Conservation (phyloP, 2,113 vertebrate genomes). For the Leiothrix lutea region DNA sequence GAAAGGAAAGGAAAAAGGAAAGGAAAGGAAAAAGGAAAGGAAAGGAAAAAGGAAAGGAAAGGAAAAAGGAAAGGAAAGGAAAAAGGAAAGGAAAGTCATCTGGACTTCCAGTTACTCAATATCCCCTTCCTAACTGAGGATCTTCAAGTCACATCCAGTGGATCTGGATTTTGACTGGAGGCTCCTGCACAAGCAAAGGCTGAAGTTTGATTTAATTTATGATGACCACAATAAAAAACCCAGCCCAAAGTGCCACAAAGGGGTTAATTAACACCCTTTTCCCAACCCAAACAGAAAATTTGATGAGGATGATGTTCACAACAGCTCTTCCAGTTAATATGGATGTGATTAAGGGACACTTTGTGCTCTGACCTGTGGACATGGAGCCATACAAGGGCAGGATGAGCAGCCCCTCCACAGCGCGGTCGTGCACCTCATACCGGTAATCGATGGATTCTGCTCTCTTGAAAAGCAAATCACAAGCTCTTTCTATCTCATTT, state of each 20-base stretch:
- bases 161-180: background rate
- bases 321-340: background rate
- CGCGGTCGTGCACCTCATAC: constrained; percentile 85
- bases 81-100: too few relatives aligned
- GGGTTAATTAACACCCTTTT: background rate
- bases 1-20: too few relatives aligned
- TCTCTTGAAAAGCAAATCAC: constrained; percentile 88
- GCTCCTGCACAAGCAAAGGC: background rate
- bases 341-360: background rate
- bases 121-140: background rate
- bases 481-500: constrained; percentile 91
- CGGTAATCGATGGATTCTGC: constrained; percentile 91
- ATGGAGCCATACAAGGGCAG: constrained; percentile 94
- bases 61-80: too few relatives aligned
- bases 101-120: background rate
- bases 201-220: background rate
- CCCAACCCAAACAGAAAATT: background rate
- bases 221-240: rapidly evolving
- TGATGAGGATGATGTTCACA: rapidly evolving
- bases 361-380: constrained; percentile 85
- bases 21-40: too few relatives aligned
- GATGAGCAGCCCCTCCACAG: constrained; percentile 92
- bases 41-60: too few relatives aligned
- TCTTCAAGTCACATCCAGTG: background rate
- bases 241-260: background rate